Evolutionary conservation across 1,140 invertebrate species (phyloP).

Genomic region (Pentalonia nigronervosa): DNA sequence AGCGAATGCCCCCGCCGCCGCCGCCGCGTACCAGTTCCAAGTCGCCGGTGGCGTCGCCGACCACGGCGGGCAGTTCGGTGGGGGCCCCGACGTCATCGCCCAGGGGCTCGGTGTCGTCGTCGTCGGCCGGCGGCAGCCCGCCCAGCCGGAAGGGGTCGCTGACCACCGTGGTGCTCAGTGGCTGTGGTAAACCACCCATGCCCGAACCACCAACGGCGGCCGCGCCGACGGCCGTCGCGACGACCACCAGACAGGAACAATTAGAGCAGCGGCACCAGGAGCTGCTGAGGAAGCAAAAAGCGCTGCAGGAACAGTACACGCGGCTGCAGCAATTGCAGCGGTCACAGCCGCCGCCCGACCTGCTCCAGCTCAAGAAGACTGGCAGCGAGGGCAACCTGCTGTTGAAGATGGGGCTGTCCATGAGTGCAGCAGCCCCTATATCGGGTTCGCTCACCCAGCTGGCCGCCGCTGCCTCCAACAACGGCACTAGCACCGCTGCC

Average conservation of each 20-base stretch:
- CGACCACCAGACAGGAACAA: conserved; percentile 72
- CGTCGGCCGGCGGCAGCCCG: conserved; percentile 62
- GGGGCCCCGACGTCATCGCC: conserved; percentile 60
- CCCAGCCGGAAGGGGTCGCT: conserved; percentile 24
- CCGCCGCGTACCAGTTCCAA: conserved; percentile 83
- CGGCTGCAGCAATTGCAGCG: conserved; percentile 84
- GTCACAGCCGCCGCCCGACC: conserved; percentile 69
- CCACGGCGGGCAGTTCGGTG: conserved; percentile 64
- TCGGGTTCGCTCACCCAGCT: conserved; percentile 73
- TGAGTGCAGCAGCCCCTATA: conserved; percentile 67
- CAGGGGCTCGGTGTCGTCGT: conserved; percentile 53
- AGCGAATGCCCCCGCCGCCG: conserved; percentile 84
- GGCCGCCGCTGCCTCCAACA: conserved; percentile 64
- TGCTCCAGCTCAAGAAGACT: conserved; percentile 80
- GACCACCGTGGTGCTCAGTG: conserved; percentile 60
- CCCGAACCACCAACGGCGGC: background rate
- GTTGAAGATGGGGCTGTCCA: conserved; percentile 79
- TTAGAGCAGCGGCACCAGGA: conserved; percentile 87
- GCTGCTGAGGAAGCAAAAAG: conserved; percentile 82
- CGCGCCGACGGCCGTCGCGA: background rate
- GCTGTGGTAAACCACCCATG: conserved; percentile 61
- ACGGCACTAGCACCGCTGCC: background rate
- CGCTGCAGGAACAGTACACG: conserved; percentile 87
- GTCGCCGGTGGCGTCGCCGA: conserved; percentile 81
- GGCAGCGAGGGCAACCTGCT: conserved; percentile 88